A percentile compares a stretch with the other conserved stretches of the same genome.
Evolutionary conservation across 2,113 vertebrate genomes (phyloP).

Genomic region (Lathamus discolor): DNA sequence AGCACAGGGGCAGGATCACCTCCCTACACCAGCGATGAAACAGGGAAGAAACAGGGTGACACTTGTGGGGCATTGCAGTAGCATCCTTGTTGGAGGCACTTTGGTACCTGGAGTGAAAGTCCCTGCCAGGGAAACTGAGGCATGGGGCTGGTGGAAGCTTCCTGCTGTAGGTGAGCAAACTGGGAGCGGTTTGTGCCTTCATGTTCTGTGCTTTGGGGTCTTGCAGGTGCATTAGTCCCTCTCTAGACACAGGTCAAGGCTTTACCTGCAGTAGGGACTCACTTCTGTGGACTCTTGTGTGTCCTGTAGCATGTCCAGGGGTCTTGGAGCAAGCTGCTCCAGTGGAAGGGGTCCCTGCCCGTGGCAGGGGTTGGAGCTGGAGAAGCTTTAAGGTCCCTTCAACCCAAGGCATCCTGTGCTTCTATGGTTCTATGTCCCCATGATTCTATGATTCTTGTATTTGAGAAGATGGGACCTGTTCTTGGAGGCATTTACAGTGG

Average conservation of each 20-base stretch:
- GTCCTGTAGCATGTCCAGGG: not conserved
- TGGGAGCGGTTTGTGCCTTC: not conserved
- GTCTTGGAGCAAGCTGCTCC: not conserved
- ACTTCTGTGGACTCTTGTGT: not conserved
- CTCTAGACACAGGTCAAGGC: not conserved
- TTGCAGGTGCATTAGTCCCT: not conserved
- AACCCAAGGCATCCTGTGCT: not conserved
- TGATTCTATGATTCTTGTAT: not conserved
- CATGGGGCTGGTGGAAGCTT: not conserved
- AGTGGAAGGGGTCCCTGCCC: not conserved
- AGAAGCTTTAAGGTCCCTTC: not conserved
- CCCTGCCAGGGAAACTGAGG: not conserved
- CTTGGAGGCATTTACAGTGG: not conserved
- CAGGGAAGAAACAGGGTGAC: rapidly evolving
- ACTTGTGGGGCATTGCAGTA: rapidly evolving
- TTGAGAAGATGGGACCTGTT: not conserved
- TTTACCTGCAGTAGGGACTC: not conserved
- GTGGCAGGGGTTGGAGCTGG: not conserved
- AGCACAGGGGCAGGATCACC: not conserved
- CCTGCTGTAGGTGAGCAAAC: not conserved
- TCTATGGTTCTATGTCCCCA: too few species aligned
- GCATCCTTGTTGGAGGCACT: not conserved
- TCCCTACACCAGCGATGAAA: not conserved
- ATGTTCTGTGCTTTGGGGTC: not conserved
- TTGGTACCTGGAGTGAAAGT: not conserved